Evolutionary conservation across 2,113 vertebrate species (phyloP), one percentile per base, ranked within the genome.

Genomic region (Nothobranchius kuhntae): DNA sequence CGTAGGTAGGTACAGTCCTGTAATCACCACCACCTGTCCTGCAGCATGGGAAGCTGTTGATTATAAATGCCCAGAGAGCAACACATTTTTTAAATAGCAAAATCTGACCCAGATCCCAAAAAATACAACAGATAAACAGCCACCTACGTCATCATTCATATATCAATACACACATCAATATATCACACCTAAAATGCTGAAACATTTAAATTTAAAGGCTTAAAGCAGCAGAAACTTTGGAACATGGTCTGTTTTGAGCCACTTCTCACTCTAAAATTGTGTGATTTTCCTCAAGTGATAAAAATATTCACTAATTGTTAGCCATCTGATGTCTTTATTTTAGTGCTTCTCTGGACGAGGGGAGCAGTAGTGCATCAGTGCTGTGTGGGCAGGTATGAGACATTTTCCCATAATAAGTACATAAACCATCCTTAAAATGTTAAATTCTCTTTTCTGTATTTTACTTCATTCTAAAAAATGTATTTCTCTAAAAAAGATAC

Each of bases 281-380:
- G 45, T 46, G 13, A 13, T 13, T 46, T 13, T 8, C 1, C 12
- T 13, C 11, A 46, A 13, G 13, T 46, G 4, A 46, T 13, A 2
- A 12, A 6, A 4, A 47, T 47, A 13, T 15, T 7, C 13, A 15
- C 46, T 47, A 4, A 50, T 9, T 51, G 6, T 21, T 10, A 8
- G 13, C 13, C 17, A 59, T 58, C 13, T 51, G 52, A 30, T 50
- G 24, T 53, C 12, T 76, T 66, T 53, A 13, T 80, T 62, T 61
- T 83, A 99, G 96, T 81, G 88, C 95, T 36, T 95, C 94, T 62
- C 40, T 95, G 78, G 96, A 96, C 83, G 96, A 98, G 86, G 93
- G 91, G 68, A 95, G 92, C 55, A 95, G 94, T 26, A 91, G 93
- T 0, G 90, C 93, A 9, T 95, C 94, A 38, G 85, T 91, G 0